These are phyloP conservation scores for Sminthurides aquaticus DNA, from an alignment of 2,888 invertebrate genomes.

Conservation along the genomic window DNA sequence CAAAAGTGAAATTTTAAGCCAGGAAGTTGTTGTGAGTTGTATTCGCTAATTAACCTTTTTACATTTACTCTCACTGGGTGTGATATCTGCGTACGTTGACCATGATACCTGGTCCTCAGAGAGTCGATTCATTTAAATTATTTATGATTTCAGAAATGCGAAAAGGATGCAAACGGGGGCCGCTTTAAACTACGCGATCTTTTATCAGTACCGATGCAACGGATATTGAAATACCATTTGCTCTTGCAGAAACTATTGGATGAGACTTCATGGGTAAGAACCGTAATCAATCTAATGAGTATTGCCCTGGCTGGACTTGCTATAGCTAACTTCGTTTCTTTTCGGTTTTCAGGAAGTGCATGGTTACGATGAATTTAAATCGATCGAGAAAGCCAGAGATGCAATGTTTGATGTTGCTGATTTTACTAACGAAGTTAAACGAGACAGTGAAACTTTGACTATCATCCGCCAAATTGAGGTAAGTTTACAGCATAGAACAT, in stretches of 20 bases:
- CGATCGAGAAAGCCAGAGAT: slow-evolving; percentile 61
- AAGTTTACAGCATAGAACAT: slow-evolving; percentile 9
- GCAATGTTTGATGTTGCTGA: slow-evolving; percentile 94
- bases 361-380: slow-evolving; percentile 41
- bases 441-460: slow-evolving; percentile 87
- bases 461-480: slow-evolving; percentile 84
- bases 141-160: slow-evolving; percentile 81
- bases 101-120: too few species aligned
- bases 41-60: background rate
- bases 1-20: slow-evolving; percentile 58
- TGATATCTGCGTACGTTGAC: too few species aligned
- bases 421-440: slow-evolving; percentile 95
- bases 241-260: slow-evolving; percentile 80
- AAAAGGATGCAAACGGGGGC: slow-evolving; percentile 87
- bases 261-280: slow-evolving; percentile 59
- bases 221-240: slow-evolving; percentile 94
- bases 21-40: slow-evolving; percentile 59
- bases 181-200: slow-evolving; percentile 91
- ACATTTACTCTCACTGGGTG: background rate
- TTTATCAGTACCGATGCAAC: slow-evolving; percentile 94
- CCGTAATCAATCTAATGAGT: too few species aligned
- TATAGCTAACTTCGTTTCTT: too few species aligned
- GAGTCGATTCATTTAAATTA: too few species aligned
- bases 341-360: slow-evolving; percentile 30
- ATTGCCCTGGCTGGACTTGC: too few species aligned